Evolutionary conservation across 2,797 vertebrate genomes (phyloP).

Genomic region (Lepilemur ruficaudatus): DNA sequence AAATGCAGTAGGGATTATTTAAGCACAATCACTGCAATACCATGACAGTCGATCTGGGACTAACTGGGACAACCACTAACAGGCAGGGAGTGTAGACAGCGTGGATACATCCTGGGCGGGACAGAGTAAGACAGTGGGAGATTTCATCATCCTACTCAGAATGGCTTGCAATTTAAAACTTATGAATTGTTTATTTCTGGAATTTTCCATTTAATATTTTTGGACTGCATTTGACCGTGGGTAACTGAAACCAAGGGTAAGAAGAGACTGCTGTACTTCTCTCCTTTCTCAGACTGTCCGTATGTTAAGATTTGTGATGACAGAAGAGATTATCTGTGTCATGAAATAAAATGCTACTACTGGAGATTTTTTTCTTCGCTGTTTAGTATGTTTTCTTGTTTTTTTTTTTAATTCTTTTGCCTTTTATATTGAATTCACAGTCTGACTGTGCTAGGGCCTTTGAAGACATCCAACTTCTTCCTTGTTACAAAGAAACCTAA

Average conservation of each 20-base stretch:
- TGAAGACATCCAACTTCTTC: background rate
- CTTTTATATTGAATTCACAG: conserved; percentile 18
- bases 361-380: background rate
- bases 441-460: background rate
- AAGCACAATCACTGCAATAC: background rate
- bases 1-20: background rate
- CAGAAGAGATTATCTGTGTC: background rate
- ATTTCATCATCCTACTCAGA: background rate
- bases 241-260: background rate
- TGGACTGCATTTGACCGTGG: background rate
- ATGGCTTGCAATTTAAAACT: background rate
- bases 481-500: background rate
- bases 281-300: background rate
- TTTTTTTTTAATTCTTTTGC: background rate
- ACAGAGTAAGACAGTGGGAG: background rate
- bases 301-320: background rate
- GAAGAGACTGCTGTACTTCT: background rate
- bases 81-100: background rate
- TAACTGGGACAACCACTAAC: background rate
- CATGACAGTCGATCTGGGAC: background rate
- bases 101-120: background rate
- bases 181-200: background rate
- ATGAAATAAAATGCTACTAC: background rate
- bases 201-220: background rate
- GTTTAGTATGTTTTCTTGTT: background rate